A percentile compares a stretch with the other conserved stretches of the same genome.
These are phyloP conservation scores for Gonatopus flavifemur DNA, from an alignment of 1,140 invertebrate genomes.

Conservation along the genomic window DNA sequence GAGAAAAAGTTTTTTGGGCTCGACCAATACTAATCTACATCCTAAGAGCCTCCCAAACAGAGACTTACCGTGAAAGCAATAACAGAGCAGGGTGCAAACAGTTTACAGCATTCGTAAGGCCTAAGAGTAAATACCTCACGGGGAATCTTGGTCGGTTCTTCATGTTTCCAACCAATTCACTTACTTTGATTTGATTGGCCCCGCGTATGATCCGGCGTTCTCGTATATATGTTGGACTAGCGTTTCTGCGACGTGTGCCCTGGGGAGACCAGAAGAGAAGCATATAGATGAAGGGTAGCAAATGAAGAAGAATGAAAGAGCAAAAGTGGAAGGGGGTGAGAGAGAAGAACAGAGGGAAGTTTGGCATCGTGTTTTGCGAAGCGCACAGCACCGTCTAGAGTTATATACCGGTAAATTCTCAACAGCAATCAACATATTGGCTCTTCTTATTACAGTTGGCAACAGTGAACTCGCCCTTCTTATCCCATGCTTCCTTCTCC, in stretches of 20 bases:
- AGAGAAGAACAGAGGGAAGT: slow-evolving; percentile 13
- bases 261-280: slow-evolving; percentile 4
- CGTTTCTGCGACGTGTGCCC: slow-evolving; percentile 6
- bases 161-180: slow-evolving; percentile 45
- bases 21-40: no score
- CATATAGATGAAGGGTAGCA: background rate
- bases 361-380: slow-evolving; percentile 42
- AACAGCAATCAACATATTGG: slow-evolving; percentile 49
- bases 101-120: no score
- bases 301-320: background rate
- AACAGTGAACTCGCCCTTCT: slow-evolving; percentile 19
- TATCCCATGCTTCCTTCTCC: no score
- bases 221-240: no score
- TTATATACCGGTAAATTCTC: slow-evolving; percentile 33
- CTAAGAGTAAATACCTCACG: no score
- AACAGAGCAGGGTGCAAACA: no score
- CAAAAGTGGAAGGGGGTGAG: background rate
- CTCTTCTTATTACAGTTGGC: slow-evolving; percentile 48
- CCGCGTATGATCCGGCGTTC: slow-evolving; percentile 35
- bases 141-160: no score
- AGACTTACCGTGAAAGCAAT: no score
- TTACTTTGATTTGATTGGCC: slow-evolving; percentile 58
- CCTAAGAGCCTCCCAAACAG: no score
- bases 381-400: slow-evolving; percentile 20
- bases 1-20: no score